Evolutionary conservation across 2,797 vertebrate genomes (phyloP).

Genomic region (Coluber constrictor): DNA sequence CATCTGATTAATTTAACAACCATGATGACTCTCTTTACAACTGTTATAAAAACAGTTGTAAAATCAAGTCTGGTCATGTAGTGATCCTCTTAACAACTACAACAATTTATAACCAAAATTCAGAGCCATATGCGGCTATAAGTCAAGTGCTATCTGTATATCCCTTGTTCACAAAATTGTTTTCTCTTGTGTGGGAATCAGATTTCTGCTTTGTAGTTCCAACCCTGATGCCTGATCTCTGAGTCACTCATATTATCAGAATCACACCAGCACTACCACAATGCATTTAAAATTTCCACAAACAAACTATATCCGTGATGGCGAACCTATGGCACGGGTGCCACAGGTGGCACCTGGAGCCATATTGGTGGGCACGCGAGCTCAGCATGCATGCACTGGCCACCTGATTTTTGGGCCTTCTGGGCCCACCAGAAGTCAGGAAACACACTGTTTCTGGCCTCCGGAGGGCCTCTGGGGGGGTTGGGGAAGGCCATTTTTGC

Average conservation of each 20-base stretch:
- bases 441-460: too few species aligned
- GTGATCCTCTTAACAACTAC: not conserved
- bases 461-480: too few species aligned
- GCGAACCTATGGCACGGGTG: too few species aligned
- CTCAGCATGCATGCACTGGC: too few species aligned
- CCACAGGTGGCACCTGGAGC: too few species aligned
- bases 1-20: not conserved
- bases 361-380: too few species aligned
- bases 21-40: not conserved
- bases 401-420: too few species aligned
- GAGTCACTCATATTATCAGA: not conserved
- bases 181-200: not conserved
- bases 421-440: too few species aligned
- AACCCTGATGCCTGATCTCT: not conserved
- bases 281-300: not conserved
- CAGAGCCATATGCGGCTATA: not conserved
- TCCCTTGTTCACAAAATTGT: not conserved
- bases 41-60: not conserved
- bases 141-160: not conserved
- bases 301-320: not conserved
- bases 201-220: not conserved
- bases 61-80: not conserved
- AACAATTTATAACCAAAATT: not conserved
- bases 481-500: too few species aligned
- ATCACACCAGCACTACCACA: not conserved